A percentile compares a stretch with the other conserved stretches of the same genome.
These are phyloP conservation scores for Homarus americanus DNA, from an alignment of 1,140 invertebrate genomes.

Conservation along the genomic window DNA sequence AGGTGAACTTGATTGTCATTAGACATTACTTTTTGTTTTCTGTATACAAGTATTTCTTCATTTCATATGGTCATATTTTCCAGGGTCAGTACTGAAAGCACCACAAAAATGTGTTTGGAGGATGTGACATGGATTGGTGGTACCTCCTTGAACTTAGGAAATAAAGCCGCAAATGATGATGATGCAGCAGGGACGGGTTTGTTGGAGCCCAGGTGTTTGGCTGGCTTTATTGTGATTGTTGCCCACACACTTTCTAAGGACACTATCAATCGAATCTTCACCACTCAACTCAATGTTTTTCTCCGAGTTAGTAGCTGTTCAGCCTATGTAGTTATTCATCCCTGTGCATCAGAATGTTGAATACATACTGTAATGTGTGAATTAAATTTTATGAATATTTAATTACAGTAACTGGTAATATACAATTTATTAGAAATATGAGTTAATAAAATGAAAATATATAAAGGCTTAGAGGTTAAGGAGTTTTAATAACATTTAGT, in stretches of 20 bases:
- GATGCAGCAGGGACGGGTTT: slow-evolving; percentile 81
- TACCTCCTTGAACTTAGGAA: slow-evolving; percentile 9
- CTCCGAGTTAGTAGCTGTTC: slow-evolving; percentile 49
- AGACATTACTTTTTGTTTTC: too few species aligned
- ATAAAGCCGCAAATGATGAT: not conserved
- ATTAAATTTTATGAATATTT: too few species aligned
- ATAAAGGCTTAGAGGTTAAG: too few species aligned
- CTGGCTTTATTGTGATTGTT: slow-evolving; percentile 91
- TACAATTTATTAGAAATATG: too few species aligned
- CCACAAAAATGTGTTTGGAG: slow-evolving; percentile 13
- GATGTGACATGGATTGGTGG: slow-evolving; percentile 51
- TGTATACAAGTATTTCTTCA: too few species aligned
- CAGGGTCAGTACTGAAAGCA: slow-evolving; percentile 49
- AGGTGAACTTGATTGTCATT: too few species aligned
- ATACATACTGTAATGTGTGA: too few species aligned
- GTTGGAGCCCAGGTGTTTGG: slow-evolving; percentile 89
- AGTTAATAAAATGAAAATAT: too few species aligned
- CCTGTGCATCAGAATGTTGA: too few species aligned
- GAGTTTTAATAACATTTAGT: too few species aligned
- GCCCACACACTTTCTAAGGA: slow-evolving; percentile 93
- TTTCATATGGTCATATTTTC: not conserved
- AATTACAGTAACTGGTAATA: too few species aligned
- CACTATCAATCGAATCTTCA: slow-evolving; percentile 91
- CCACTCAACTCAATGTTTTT: slow-evolving; percentile 85
- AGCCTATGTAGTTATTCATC: too few species aligned